Evolutionary conservation across 2,888 invertebrate species (phyloP), one percentile per base, ranked within the genome.

Genomic region (Corbicula japonica): DNA sequence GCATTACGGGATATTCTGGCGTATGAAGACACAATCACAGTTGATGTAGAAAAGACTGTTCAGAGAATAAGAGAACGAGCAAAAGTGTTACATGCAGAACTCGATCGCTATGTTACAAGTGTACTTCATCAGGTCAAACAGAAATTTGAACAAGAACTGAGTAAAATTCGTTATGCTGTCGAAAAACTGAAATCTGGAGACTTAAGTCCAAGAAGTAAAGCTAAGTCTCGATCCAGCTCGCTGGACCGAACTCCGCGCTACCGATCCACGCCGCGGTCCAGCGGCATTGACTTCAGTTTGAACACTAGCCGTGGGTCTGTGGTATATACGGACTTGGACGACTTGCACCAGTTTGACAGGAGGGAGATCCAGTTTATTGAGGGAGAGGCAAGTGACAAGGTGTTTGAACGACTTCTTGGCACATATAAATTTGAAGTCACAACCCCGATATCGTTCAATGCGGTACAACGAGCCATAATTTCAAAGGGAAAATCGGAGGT

Each of bases 1-100:
- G 83, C 80, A 15, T 30, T 83, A 2, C 50, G 80, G 18, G 80
- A 77, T 23, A 58, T 83, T n/a, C 44, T 69, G 15, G 71, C 74
- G n/a, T 83, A 83, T 48, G 83, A 83, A 68, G 80, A 79, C 46
- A 65, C 83, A 4, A 32, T 83, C 4, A 83, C 80, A 21, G 62
- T 76, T 1, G 69, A 83, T n/a, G 79, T 83, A 8, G 83, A 83
- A 35, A 76, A 77, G 26, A 77, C 77, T 0, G 79, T 83, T 35
- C 79, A 83, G 8, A 76, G 74, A 32, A 75, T 83, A 30, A 61
- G 83, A 35, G 83, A 83, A n/a, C 32, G 83, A 8, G 79, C 79
- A 1, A 79, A 80, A 50, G 18, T 66, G 15, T 44, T 83, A 30
- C 83, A 83, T 30, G 46, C 54, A 18, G 83, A 83, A 46, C 28